A percentile compares a stretch with the other conserved stretches of the same genome.
Evolutionary conservation across 2,797 vertebrate species (phyloP).

Genomic region (Phoebastria nigripes): DNA sequence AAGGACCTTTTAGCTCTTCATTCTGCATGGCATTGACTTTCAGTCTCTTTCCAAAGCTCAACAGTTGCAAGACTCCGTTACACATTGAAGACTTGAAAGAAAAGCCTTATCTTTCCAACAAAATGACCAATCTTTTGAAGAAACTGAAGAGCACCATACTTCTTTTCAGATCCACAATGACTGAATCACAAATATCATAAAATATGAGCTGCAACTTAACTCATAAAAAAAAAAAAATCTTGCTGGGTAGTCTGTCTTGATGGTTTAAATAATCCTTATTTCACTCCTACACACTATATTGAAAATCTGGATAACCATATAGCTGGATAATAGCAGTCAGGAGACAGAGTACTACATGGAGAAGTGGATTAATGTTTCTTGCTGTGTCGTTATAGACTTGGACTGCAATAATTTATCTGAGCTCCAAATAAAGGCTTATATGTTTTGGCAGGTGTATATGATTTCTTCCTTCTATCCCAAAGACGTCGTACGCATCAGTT

Average conservation of each 20-base stretch:
- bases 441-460: neutral
- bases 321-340: neutral
- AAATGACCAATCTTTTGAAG: neutral
- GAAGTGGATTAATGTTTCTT: neutral
- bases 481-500: accelerated
- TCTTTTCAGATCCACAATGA: neutral
- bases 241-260: neutral
- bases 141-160: neutral
- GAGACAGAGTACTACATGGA: neutral
- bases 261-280: neutral
- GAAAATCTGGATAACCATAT: neutral
- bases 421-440: neutral
- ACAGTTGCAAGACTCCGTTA: neutral
- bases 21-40: neutral
- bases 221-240: neutral
- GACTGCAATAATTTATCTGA: neutral
- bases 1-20: neutral
- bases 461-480: neutral
- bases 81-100: neutral
- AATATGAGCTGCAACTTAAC: neutral
- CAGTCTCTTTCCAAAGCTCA: neutral
- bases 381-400: neutral
- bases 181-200: neutral
- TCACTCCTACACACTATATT: neutral
- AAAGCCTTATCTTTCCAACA: neutral